A percentile compares a stretch with the other conserved stretches of the same genome.
phyloP scores from a whole-genome alignment of 2,113 vertebrate genomes.

The Origma solitaria region DNA sequence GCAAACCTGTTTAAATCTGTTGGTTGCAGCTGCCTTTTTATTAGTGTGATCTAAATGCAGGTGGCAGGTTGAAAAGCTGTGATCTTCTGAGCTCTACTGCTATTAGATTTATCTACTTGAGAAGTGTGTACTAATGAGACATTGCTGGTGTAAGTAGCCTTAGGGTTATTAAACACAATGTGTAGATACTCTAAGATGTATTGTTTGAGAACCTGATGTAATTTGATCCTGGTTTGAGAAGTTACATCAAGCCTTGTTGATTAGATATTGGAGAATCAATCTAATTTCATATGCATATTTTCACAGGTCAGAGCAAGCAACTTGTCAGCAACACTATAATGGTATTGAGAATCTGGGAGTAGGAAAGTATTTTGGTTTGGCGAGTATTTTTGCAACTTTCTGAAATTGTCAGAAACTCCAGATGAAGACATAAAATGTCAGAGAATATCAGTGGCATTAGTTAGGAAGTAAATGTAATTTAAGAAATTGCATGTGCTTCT shows the following conservation, averaged over 20 bases:
- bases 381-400: background rate
- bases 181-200: background rate
- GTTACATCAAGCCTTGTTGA: background rate
- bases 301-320: background rate
- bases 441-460: background rate
- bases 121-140: background rate
- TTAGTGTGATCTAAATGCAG: background rate
- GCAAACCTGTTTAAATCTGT: background rate
- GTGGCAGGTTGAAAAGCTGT: background rate
- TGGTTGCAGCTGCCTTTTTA: background rate
- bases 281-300: background rate
- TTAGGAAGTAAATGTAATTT: background rate
- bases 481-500: background rate
- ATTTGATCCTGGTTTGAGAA: background rate
- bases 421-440: rapidly evolving
- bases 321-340: background rate
- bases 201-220: background rate
- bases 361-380: background rate
- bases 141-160: background rate
- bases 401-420: background rate
- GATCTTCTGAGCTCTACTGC: background rate
- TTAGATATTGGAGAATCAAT: background rate
- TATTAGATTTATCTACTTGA: background rate
- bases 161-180: background rate
- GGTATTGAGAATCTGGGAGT: background rate